Evolutionary conservation across 2,113 vertebrate species (phyloP), one percentile per base, ranked within the genome.

Genomic region (Callopanchax toddi): DNA sequence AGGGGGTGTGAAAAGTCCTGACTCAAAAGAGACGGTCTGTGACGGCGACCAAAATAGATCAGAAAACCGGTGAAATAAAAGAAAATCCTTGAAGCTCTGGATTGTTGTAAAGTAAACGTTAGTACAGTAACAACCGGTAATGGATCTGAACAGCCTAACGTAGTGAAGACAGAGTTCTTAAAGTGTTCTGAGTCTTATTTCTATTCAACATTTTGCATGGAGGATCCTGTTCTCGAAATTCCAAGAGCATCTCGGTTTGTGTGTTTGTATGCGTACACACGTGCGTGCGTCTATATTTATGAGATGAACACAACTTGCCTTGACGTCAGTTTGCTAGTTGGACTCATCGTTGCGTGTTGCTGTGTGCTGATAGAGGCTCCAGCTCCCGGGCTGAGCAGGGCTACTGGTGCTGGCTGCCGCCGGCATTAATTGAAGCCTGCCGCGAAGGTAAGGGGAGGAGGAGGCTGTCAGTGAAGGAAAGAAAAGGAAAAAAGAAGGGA

Each of bases 391-490:
- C 89, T 81, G 81, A 81, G 87, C 70, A 61, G 85, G 83, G 81
- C 87, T 90, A 77, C 74, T 84, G 87, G 87, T 84, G 88, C 76
- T 86, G 76, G 84, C 78, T 25, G 86, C 91, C 88, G 74, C 83
- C 76, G 78, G 89, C 76, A 82, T 86, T 93, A 92, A 93, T 92
- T 92, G 91, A 92, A 91, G 90, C 87, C 91, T 90, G 89, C 85
- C 89, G 84, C 87, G 88, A 82, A 90, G 84, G 85, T 90, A 81
- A 76, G 74, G 71, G 83, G 73, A 54, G 79, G 58, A 46, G 74
- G 70, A 16, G 63, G 71, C 76, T 87, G 82, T 80, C 86, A 88
- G 82, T 44, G 76, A 80, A 74, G 76, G 70, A 77, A 78, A 60
- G 64, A 69, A 74, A 65, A 65, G 66, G 13, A 20, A 12, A 49